Evolutionary conservation across 2,797 vertebrate species (phyloP).

Genomic region (Schizothorax lantsangensis): DNA sequence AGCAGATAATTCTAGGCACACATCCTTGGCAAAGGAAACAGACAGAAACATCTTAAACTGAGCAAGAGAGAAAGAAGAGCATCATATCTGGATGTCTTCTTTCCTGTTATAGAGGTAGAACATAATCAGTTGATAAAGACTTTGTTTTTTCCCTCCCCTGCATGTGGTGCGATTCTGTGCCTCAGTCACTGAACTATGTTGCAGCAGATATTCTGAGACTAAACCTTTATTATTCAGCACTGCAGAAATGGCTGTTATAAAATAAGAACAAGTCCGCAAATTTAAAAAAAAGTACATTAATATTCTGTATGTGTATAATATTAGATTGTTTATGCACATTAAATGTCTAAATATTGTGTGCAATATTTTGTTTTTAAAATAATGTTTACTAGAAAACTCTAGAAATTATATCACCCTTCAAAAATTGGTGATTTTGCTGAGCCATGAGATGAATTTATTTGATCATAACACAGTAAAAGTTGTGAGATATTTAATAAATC

Average conservation of each 20-base stretch:
- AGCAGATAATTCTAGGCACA: constrained; percentile 46
- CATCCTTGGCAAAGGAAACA: constrained; percentile 49
- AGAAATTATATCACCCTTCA: background rate
- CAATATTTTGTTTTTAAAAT: background rate
- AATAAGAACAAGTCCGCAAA: background rate
- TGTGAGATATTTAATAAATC: background rate
- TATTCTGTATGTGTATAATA: background rate
- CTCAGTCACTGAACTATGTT: background rate
- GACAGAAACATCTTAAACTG: constrained; percentile 42
- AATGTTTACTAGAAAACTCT: background rate
- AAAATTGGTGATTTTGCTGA: background rate
- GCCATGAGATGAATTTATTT: background rate
- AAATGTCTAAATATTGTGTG: background rate
- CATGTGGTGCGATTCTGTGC: background rate
- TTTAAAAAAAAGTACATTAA: background rate
- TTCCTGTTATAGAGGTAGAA: constrained; percentile 30
- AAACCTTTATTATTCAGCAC: background rate
- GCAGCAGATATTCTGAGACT: background rate
- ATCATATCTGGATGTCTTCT: constrained; percentile 21
- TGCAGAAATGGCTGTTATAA: background rate
- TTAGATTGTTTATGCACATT: background rate
- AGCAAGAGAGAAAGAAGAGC: constrained; percentile 30
- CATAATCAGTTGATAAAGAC: constrained; percentile 8
- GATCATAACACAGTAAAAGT: background rate
- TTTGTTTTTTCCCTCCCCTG: background rate